These are phyloP conservation scores for Trochalopteron elliotii DNA, from an alignment of 2,113 vertebrate genomes.

Conservation along the genomic window DNA sequence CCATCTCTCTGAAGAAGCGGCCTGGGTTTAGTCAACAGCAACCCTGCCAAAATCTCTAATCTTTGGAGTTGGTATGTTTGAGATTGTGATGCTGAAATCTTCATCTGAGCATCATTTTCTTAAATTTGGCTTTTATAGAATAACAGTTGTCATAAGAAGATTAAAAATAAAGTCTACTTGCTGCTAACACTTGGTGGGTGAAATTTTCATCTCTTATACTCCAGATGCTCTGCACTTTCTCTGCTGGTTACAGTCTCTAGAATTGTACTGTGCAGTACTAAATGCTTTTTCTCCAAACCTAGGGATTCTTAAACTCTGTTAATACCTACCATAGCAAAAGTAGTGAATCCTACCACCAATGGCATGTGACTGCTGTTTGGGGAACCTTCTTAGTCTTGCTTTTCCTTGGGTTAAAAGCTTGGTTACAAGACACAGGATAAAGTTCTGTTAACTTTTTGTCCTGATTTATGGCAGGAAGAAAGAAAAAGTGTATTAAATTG, in stretches of 20 bases:
- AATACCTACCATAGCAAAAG: neutral
- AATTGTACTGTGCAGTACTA: neutral
- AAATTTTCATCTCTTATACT: conserved; percentile 38
- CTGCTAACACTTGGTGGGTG: conserved; percentile 34
- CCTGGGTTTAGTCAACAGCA: neutral
- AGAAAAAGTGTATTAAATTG: neutral
- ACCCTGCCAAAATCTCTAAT: neutral
- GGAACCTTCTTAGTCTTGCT: neutral
- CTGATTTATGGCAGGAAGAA: neutral
- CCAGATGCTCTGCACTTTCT: conserved; percentile 27
- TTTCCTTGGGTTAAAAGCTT: neutral
- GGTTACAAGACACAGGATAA: neutral
- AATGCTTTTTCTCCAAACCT: neutral
- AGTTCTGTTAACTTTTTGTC: neutral
- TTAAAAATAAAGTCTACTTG: conserved; percentile 59
- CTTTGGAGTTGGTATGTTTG: neutral
- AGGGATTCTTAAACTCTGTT: neutral
- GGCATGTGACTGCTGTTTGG: neutral
- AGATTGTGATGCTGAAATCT: neutral
- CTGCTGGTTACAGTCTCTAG: neutral
- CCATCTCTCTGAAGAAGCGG: neutral
- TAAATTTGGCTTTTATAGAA: conserved; percentile 52
- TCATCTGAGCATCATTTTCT: conserved; percentile 42
- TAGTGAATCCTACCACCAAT: neutral
- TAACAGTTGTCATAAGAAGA: conserved; percentile 48